Percentiles rank a stretch among this genome's conserved stretches.
These are phyloP conservation scores for Geococcyx californianus DNA, from an alignment of 2,113 vertebrate species.

Conservation along the genomic window DNA sequence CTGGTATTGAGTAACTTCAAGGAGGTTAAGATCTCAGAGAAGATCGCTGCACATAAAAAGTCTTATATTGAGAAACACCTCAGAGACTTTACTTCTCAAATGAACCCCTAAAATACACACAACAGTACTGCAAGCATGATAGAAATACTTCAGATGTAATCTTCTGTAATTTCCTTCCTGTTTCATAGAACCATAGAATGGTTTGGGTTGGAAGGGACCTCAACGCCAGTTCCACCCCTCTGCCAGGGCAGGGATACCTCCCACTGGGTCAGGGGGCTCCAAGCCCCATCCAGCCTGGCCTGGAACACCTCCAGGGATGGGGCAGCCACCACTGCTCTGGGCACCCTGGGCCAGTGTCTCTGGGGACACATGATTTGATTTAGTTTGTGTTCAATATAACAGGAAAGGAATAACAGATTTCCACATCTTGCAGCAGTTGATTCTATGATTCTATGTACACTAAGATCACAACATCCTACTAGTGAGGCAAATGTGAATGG, in stretches of 20 bases:
- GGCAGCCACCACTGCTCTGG: too few relatives aligned
- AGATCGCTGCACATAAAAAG: background rate
- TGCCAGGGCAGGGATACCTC: too few relatives aligned
- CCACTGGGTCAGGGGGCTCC: too few relatives aligned
- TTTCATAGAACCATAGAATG: background rate
- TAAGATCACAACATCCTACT: background rate
- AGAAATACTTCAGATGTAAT: background rate
- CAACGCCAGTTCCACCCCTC: too few relatives aligned
- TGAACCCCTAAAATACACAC: background rate
- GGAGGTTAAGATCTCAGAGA: background rate
- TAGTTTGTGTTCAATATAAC: background rate
- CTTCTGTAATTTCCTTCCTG: background rate
- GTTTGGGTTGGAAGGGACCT: too few relatives aligned
- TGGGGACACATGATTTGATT: background rate
- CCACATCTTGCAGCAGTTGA: too few relatives aligned
- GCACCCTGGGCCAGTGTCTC: too few relatives aligned
- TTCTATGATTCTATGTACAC: background rate
- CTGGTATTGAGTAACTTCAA: constrained; percentile 4
- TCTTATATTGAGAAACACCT: background rate
- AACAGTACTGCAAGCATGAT: background rate
- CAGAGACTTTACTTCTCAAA: background rate
- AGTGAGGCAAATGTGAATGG: background rate
- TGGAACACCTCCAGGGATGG: too few relatives aligned
- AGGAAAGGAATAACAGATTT: background rate
- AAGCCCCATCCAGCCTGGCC: too few relatives aligned